A percentile compares a stretch with the other conserved stretches of the same genome.
These are phyloP conservation scores for Cephalotes varians DNA, from an alignment of 2,888 invertebrate species.

Conservation along the genomic window DNA sequence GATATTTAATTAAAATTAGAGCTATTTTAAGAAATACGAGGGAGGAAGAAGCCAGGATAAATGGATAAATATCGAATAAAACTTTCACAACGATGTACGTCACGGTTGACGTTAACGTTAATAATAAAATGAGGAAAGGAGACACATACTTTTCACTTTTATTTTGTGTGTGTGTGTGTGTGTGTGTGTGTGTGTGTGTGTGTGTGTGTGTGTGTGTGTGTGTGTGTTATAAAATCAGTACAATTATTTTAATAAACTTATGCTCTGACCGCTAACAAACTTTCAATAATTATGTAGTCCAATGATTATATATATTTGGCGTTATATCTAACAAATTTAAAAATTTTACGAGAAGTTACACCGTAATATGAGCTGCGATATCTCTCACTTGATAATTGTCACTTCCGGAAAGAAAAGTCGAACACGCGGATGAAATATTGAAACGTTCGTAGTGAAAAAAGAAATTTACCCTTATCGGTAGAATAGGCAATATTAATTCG, in stretches of 20 bases:
- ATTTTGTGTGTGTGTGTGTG: too few relatives aligned
- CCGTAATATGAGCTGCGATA: neutral
- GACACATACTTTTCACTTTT: neutral
- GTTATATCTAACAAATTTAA: slow-evolving; percentile 8
- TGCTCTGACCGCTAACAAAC: neutral
- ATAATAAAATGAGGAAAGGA: slow-evolving; percentile 12
- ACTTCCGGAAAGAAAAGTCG: neutral
- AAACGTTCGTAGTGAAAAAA: neutral
- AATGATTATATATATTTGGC: neutral
- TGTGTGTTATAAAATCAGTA: neutral
- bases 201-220: too few relatives aligned
- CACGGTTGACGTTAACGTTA: slow-evolving; percentile 17
- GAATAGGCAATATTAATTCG: slow-evolving; percentile 16
- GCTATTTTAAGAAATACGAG: slow-evolving; percentile 20
- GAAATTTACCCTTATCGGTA: neutral
- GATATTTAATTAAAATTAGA: slow-evolving; percentile 35
- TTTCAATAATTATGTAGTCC: neutral
- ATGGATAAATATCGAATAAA: neutral
- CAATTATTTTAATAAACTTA: slow-evolving; percentile 10
- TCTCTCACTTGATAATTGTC: slow-evolving; percentile 23
- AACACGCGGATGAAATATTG: neutral
- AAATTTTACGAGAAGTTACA: neutral
- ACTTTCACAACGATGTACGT: slow-evolving; percentile 11
- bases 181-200: too few relatives aligned
- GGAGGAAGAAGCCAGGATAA: neutral